Base-by-base conservation (phyloP, 2,113 vertebrate genomes). In the Myrmecophaga tridactyla region DNA sequence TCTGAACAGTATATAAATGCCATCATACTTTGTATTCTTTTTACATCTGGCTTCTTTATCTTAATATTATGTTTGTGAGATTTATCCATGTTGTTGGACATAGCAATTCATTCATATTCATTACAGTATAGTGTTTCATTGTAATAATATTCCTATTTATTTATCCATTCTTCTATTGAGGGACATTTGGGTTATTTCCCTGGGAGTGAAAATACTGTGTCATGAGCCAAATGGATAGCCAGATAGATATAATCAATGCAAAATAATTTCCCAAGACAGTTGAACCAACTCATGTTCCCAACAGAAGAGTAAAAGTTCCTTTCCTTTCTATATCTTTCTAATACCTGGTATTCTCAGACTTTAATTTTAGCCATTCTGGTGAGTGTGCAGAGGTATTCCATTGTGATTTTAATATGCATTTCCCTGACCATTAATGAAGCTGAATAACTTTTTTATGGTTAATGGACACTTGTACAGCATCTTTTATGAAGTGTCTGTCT, bases 361-460 rank as follows among this genome's bases (percentile, higher is more conserved):
- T 73, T 86, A 58, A 83, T 88, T 89, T 92, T 48, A 86, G 84
- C 23, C 62, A 48, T 46, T 89, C 75, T 76, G 36, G 39, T 36
- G 29, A 20, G 7, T 84, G 21, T 73, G 46, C 4, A 15, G 8
- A 29, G 18, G 73, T 86, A 67, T 25, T 93, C 43, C 18, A 58
- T 43, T 20, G 31, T 43, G 41, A 21, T 86, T 95, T 83, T 76
- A 67, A 89, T 90, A 51, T 86, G 31, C 81, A 91, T 81, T 93
- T 93, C 96, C 29, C 67, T 65, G 21, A 70, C 63, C 43, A 82
- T 10, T 41, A 83, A 83, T 81, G 78, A 96, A 39, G 39, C 0
- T 63, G 77, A 76, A 83, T 27, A 56, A 94, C 51, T 84, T 56
- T 94, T 80, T 91, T 39, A 41, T 36, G 34, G 29, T 69, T n/a